Base-by-base conservation (phyloP, 2,888 invertebrate species). In the Limenitis camilla region DNA sequence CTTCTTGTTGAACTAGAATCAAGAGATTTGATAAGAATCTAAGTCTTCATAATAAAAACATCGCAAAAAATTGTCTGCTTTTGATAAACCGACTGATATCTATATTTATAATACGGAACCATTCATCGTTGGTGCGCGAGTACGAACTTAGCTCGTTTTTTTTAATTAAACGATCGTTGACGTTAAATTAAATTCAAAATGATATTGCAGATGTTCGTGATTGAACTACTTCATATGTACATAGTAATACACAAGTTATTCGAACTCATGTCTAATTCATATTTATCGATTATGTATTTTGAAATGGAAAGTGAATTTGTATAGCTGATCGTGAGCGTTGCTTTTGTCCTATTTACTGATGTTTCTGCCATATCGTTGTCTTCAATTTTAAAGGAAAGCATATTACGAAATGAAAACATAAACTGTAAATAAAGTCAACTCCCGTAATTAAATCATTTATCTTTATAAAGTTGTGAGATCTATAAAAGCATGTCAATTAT, bases 241-340 rank as follows among this genome's bases (percentile, higher is more conserved):
- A 50, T 45, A 27, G 32, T 33, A 42, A 40, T 10, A 29, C 47
- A 38, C 19, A 19, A 19, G 48, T 48, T 57, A 42, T 33, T 35
- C 38, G 30, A 51, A 52, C 53, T 57, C 57, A 43, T 52, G 35
- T 54, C 8, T 53, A 53, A 55, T 57, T 49, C 55, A 55, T 40
- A 44, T 53, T 45, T 53, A 51, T 55, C 46, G 45, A 56, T 56
- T 49, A 40, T 43, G 40, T 51, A 52, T 55, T 49, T 43, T 51
- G 49, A 53, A 48, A 42, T 52, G 41, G 52, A 52, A 56, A 56
- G 55, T 56, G 52, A 52, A 49, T 44, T 39, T 43, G 39, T 28
- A 11, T 9, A n/a, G 27, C 19, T 8, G 27, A 5, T 27, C 33
- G 28, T 40, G 32, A 33, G 44, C 44, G 29, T 44, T 38, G 6